Base-by-base conservation (phyloP, 2,113 vertebrate species). In the Triplophysa tibetana region DNA sequence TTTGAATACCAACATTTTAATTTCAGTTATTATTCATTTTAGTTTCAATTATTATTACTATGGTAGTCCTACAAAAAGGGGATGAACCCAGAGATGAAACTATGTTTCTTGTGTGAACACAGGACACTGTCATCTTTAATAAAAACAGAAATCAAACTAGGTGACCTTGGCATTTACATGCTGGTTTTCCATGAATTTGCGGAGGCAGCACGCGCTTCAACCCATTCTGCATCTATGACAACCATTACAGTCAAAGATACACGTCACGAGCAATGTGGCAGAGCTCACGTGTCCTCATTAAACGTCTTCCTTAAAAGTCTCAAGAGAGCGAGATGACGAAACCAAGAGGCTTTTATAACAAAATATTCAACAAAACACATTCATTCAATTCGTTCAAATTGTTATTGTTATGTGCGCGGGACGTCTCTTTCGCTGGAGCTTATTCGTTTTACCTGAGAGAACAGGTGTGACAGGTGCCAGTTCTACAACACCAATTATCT, bases 391-490 rank as follows among this genome's bases (percentile, higher is more conserved):
- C n/a, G n/a, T 58, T 10, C 2, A 58, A 10, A 58, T 1, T 10
- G 54, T 58, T n/a, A 1, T 19, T 8, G 3, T 4, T 56, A 19
- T n/a, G 52, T 7, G 48, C 48, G 14, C 50, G 4, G 1, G 11
- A n/a, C 4, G 60, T 11, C n/a, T 62, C 12, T 63, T 63, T 29
- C 1, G 4, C 23, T 1, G 24, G 16, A 13, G 1, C 2, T 63
- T 8, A 12, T 13, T 14, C 23, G 33, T 21, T 2, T 56, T 26
- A 61, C 50, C 19, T 50, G 21, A 21, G 8, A 33, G n/a, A 77
- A 45, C 67, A 84, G 79, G 75, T 81, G 75, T 24, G 13, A 43
- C 79, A 83, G 50, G 8, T 41, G 54, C 41, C 54, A 41, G 29
- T 58, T 17, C 50, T 8, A 38, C 29, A 5, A 38, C 6, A 29